phyloP scores from a whole-genome alignment of 2,888 invertebrate species.

The Tromatobia lineatoria region DNA sequence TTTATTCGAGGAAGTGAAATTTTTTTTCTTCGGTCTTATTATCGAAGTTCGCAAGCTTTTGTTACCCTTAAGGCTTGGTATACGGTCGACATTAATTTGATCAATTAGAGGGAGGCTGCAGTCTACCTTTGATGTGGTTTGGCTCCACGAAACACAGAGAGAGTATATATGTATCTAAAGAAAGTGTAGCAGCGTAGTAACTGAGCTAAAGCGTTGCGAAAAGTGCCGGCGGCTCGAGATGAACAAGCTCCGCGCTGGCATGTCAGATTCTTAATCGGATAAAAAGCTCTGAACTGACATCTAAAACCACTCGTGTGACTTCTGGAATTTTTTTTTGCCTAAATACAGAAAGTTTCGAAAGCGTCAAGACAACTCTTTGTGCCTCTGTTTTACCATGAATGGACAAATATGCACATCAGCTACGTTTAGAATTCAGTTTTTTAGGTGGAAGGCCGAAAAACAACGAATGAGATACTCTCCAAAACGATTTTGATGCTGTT shows the following conservation, averaged over 20 bases:
- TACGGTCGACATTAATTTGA: slow-evolving; percentile 43
- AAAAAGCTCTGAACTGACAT: slow-evolving; percentile 41
- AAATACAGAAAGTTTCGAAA: neutral
- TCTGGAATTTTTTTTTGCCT: neutral
- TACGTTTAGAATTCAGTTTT: neutral
- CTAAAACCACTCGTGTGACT: neutral
- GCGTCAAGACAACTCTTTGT: neutral
- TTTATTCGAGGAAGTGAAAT: neutral
- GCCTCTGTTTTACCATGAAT: neutral
- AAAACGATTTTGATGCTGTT: neutral
- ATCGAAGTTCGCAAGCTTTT: neutral
- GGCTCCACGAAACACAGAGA: neutral
- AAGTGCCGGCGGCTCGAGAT: slow-evolving; percentile 13
- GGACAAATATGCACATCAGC: neutral
- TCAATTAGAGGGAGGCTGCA: slow-evolving; percentile 30
- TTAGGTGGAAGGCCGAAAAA: neutral
- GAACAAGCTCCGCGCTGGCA: slow-evolving; percentile 21
- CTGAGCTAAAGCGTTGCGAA: slow-evolving; percentile 15
- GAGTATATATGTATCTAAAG: neutral
- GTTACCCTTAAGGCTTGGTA: neutral
- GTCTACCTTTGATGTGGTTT: slow-evolving; percentile 48
- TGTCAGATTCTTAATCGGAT: slow-evolving; percentile 36
- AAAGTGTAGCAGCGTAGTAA: slow-evolving; percentile 3
- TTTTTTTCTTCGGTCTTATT: neutral
- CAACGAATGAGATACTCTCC: neutral